Evolutionary conservation across 2,888 invertebrate species (phyloP), one percentile per base, ranked within the genome.

Genomic region (Crioceris asparagi): DNA sequence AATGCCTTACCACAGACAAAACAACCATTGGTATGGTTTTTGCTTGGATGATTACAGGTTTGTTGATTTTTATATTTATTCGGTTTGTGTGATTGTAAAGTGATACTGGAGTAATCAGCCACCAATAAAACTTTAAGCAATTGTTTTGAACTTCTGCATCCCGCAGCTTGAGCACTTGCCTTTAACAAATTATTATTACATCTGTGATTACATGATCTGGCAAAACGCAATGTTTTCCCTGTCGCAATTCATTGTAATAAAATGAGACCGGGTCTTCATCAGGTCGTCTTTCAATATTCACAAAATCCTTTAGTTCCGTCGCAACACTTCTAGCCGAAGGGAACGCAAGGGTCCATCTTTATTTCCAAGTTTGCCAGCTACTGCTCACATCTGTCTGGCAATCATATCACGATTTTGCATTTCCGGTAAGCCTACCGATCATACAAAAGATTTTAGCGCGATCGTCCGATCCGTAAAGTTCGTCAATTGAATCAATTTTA

Each of bases 401-500:
- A 7, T 23, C 23, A n/a, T 23, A 23, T n/a, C 23, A 23, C 7
- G 23, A 23, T 23, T 23, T 23, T 23, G 23, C 23, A n/a, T 23
- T 23, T 7, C n/a, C 23, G 7, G 23, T 23, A 7, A 23, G n/a
- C 7, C 23, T 7, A 7, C 7, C 23, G 23, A 23, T 23, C 7
- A n/a, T 23, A n/a, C 23, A 23, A 23, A 23, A 23, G 7, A 23
- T 23, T 23, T 23, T 23, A 7, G 23, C n/a, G 7, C n/a, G 23
- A n/a, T 23, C 23, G n/a, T 23, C 23, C 7, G 7, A 23, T 7
- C n/a, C n/a, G n/a, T 23, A 23, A 7, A 23, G 7, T 23, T 23
- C n/a, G 23, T n/a, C n/a, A 23, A 23, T n/a, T n/a, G 23, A 23
- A n/a, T 23, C n/a, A 23, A 23, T 23, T 23, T 23, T 23, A 23